These are phyloP conservation scores for Drosophila kurseongensis DNA, from an alignment of 1,140 invertebrate species.

Conservation along the genomic window DNA sequence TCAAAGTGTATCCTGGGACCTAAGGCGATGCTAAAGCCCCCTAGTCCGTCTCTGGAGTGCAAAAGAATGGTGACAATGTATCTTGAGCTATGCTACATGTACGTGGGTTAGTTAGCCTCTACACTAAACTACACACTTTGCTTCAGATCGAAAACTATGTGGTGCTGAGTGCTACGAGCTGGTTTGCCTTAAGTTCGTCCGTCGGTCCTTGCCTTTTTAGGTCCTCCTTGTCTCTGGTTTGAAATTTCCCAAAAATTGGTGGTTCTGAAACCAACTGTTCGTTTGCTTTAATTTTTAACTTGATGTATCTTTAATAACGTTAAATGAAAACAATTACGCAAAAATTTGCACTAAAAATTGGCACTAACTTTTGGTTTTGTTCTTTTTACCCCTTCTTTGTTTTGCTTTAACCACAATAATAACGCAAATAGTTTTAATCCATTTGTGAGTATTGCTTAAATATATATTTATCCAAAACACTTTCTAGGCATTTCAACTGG, in stretches of 20 bases:
- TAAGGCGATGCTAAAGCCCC: neutral
- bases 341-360: conserved; percentile 83
- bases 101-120: conserved; percentile 45
- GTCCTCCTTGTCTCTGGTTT: conserved; percentile 30
- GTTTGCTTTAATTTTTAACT: conserved; percentile 37
- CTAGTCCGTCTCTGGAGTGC: conserved; percentile 28
- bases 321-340: conserved; percentile 65
- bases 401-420: conserved; percentile 58
- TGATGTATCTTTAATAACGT: conserved; percentile 47
- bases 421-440: conserved; percentile 63
- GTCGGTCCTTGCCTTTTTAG: conserved; percentile 10
- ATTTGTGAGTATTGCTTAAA: conserved; percentile 56
- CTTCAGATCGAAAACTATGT: conserved; percentile 47
- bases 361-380: conserved; percentile 70
- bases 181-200: conserved; percentile 22
- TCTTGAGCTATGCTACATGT: conserved; percentile 35
- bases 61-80: conserved; percentile 25
- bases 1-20: conserved; percentile 18
- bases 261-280: conserved; percentile 77
- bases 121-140: conserved; percentile 47
- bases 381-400: conserved; percentile 32
- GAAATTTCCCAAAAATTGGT: conserved; percentile 80
- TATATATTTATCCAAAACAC: conserved; percentile 80
- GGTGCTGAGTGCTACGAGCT: conserved; percentile 38
- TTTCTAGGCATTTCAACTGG: conserved; percentile 52